Percentiles rank a stretch among this genome's conserved stretches.
Conservation (phyloP, 2,797 vertebrate genomes). For the Hylomyscus alleni region DNA sequence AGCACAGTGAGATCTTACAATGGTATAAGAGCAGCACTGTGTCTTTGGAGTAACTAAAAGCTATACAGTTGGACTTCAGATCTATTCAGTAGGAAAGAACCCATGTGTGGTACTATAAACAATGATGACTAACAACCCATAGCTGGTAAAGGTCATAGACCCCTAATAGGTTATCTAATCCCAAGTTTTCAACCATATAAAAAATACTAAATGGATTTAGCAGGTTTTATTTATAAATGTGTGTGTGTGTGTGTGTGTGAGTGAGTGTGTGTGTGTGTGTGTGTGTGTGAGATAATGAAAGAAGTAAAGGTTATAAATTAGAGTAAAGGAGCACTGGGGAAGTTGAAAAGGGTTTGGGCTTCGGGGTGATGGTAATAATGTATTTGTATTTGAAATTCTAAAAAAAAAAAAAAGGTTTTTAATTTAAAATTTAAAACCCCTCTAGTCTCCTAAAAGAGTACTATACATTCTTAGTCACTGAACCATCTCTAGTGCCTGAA, state of each 20-base stretch:
- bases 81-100: neutral
- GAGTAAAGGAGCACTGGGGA: neutral
- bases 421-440: neutral
- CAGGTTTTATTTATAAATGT: too few species aligned
- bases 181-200: neutral
- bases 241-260: neutral
- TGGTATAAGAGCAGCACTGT: too few species aligned
- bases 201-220: neutral
- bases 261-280: neutral
- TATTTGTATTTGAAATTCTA: neutral
- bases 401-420: neutral
- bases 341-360: neutral
- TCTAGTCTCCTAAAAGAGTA: neutral
- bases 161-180: neutral
- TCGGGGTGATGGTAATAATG: neutral
- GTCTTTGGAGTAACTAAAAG: neutral
- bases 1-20: neutral
- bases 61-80: too few species aligned
- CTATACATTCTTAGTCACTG: neutral
- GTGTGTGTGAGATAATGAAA: neutral
- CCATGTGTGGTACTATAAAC: neutral
- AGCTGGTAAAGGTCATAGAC: neutral
- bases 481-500: neutral
- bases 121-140: too few species aligned
- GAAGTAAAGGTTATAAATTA: too few species aligned